These are phyloP conservation scores for Pteria penguin DNA, from an alignment of 2,888 invertebrate species.

Conservation along the genomic window DNA sequence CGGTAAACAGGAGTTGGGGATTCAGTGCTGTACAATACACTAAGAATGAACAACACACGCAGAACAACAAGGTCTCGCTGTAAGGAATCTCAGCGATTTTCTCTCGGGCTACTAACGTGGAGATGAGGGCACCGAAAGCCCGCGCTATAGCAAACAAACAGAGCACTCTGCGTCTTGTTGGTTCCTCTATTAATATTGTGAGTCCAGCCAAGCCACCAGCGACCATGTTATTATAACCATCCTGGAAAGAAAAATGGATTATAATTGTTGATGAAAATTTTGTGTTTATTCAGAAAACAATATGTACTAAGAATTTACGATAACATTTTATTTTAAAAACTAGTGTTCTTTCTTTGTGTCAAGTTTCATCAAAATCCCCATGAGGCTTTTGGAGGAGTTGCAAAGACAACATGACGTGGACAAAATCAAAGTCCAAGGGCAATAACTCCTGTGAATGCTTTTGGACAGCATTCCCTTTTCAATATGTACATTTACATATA, in stretches of 20 bases:
- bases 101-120: constrained; percentile 63
- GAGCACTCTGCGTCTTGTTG: constrained; percentile 56
- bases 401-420: too few species aligned
- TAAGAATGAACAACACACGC: constrained; percentile 60
- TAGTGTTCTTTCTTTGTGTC: too few species aligned
- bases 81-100: constrained; percentile 59
- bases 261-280: too few species aligned
- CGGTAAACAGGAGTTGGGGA: constrained; percentile 61
- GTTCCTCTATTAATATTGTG: constrained; percentile 60
- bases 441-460: too few species aligned
- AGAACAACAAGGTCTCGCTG: constrained; percentile 64
- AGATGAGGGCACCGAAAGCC: constrained; percentile 65
- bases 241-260: constrained; percentile 61
- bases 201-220: constrained; percentile 69
- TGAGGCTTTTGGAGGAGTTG: too few species aligned
- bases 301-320: too few species aligned
- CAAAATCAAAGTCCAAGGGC: too few species aligned
- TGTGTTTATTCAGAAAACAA: too few species aligned
- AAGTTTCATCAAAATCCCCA: too few species aligned
- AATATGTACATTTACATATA: too few species aligned
- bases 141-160: constrained; percentile 68
- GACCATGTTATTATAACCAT: constrained; percentile 67
- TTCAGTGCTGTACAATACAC: constrained; percentile 61
- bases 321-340: too few species aligned
- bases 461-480: too few species aligned